Evolutionary conservation across 2,888 invertebrate genomes (phyloP).

Genomic region (Drosophila kanekoi): DNA sequence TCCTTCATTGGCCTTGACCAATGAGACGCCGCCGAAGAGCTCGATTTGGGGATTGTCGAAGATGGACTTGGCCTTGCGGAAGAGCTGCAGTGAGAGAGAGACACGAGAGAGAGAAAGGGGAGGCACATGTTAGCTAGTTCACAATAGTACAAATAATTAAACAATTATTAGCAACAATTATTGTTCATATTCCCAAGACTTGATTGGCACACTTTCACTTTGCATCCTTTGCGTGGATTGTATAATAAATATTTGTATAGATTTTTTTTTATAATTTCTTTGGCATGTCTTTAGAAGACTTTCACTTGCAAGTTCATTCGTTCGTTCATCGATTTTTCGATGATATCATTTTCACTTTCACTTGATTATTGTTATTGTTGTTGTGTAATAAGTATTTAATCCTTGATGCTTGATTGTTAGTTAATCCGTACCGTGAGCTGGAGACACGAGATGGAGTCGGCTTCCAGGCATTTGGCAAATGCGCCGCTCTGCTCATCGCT

Average conservation of each 20-base stretch:
- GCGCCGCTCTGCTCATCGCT: conserved; percentile 78
- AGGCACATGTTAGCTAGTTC: conserved; percentile 50
- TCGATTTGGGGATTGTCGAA: conserved; percentile 87
- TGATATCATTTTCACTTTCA: conserved; percentile 66
- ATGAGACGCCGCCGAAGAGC: conserved; percentile 86
- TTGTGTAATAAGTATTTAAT: conserved; percentile 51
- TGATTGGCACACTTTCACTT: conserved; percentile 68
- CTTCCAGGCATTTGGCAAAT: conserved; percentile 87
- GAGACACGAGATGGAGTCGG: conserved; percentile 88
- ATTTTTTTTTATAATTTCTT: not conserved
- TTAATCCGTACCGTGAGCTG: conserved; percentile 86
- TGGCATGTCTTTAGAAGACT: conserved; percentile 33
- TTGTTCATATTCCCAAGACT: conserved; percentile 35
- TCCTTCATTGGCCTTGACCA: conserved; percentile 84
- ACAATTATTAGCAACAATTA: conserved; percentile 18
- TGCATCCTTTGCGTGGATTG: conserved; percentile 41
- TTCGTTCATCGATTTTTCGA: conserved; percentile 36
- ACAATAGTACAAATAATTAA: conserved; percentile 28
- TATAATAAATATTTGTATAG: not conserved
- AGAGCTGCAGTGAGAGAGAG: conserved; percentile 84
- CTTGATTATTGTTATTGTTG: conserved; percentile 53
- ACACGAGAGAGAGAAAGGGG: conserved; percentile 22
- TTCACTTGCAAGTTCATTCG: conserved; percentile 53
- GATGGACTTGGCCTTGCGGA: conserved; percentile 87
- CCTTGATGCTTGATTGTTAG: conserved; percentile 46